phyloP scores from a whole-genome alignment of 2,113 vertebrate genomes.

The Mandrillus leucophaeus region DNA sequence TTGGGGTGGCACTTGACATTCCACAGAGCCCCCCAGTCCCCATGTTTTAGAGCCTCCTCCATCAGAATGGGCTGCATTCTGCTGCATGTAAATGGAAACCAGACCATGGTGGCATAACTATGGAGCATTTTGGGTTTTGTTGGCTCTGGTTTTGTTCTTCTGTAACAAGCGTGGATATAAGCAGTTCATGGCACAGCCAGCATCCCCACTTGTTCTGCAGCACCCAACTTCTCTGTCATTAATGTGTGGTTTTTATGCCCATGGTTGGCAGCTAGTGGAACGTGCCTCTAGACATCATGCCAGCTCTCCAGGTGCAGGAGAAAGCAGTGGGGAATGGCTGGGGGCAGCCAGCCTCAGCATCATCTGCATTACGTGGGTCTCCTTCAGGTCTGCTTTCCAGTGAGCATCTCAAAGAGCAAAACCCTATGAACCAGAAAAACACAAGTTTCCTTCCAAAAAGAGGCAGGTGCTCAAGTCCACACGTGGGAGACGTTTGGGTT shows the following conservation, averaged over 20 bases:
- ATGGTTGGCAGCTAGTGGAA: accelerated
- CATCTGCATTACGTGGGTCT: accelerated
- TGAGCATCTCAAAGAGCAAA: background rate
- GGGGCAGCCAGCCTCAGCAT: background rate
- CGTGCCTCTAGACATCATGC: background rate
- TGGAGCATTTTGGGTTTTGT: background rate
- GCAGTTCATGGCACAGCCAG: background rate
- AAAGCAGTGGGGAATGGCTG: too few relatives aligned
- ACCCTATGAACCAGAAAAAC: background rate
- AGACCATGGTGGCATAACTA: background rate
- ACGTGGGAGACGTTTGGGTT: background rate
- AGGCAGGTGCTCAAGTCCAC: too few relatives aligned
- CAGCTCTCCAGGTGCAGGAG: background rate
- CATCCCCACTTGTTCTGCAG: background rate
- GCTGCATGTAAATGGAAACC: background rate
- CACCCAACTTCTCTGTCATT: accelerated
- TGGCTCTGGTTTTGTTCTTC: background rate
- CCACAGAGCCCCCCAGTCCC: background rate
- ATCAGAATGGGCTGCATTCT: background rate
- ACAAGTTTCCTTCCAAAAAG: background rate
- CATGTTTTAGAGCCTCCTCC: too few relatives aligned
- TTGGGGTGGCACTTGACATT: background rate
- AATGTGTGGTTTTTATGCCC: background rate
- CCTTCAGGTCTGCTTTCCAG: background rate
- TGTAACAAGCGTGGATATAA: background rate